Evolutionary conservation across 2,888 invertebrate species (phyloP).

Genomic region (Pollenia angustigena): DNA sequence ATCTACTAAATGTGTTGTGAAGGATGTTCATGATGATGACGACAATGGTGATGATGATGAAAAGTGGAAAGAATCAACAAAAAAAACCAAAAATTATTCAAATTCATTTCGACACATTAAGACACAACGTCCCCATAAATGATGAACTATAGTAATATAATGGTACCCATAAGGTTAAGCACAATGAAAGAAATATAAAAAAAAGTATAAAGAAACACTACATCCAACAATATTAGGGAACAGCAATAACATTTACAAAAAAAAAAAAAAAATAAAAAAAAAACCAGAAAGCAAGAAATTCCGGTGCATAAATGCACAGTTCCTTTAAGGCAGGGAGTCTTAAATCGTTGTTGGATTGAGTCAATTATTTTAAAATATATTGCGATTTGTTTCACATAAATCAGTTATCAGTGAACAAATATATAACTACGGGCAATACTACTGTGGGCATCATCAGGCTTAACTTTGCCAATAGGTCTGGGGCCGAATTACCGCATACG

Average conservation of each 20-base stretch:
- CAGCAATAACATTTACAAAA: conserved; percentile 9
- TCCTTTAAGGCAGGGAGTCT: conserved; percentile 4
- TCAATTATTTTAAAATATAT: no score
- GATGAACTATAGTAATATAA: conserved; percentile 71
- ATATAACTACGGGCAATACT: no score
- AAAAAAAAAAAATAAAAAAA: conserved; percentile 3
- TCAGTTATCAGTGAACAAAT: no score
- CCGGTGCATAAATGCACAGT: conserved; percentile 10
- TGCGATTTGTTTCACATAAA: no score
- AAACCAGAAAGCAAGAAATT: conserved; percentile 24
- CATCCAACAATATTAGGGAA: conserved; percentile 12
- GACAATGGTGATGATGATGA: not conserved
- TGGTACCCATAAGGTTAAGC: conserved; percentile 65
- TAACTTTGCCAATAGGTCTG: no score
- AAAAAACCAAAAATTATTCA: conserved; percentile 73
- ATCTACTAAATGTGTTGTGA: conserved; percentile 40
- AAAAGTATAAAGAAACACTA: conserved; percentile 32
- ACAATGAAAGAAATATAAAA: conserved; percentile 33
- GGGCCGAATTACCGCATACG: no score
- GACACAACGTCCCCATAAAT: conserved; percentile 74
- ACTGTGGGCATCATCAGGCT: no score
- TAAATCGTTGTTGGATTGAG: not conserved
- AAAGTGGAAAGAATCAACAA: not conserved
- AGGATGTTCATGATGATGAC: conserved; percentile 16
- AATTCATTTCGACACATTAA: conserved; percentile 79